Conservation (phyloP, 2,888 invertebrate species). For the Iphiclides podalirius region DNA sequence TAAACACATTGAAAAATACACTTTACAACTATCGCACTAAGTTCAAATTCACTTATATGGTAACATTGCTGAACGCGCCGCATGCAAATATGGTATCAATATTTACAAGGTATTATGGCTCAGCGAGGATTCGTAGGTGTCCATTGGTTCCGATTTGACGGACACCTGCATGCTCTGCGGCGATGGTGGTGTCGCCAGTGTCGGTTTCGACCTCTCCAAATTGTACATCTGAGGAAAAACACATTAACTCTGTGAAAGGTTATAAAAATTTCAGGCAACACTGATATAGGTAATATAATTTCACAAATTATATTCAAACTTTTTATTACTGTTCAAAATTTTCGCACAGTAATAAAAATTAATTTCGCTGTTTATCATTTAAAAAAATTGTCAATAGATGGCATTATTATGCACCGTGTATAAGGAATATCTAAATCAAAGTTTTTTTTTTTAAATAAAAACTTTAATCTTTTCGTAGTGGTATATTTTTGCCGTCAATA, state of each 20-base stretch:
- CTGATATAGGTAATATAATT: neutral
- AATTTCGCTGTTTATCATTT: too few relatives aligned
- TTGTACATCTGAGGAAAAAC: slow-evolving; percentile 60
- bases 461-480: too few relatives aligned
- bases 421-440: too few relatives aligned
- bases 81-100: slow-evolving; percentile 1
- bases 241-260: neutral
- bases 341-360: too few relatives aligned
- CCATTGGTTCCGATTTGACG: slow-evolving; percentile 54
- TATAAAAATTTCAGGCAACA: neutral
- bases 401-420: too few relatives aligned
- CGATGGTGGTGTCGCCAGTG: slow-evolving; percentile 31
- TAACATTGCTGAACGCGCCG: slow-evolving; percentile 15
- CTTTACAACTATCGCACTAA: slow-evolving; percentile 3
- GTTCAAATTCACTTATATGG: slow-evolving; percentile 14
- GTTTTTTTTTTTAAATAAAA: too few relatives aligned
- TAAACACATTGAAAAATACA: slow-evolving; percentile 9
- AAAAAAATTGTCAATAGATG: too few relatives aligned
- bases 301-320: too few relatives aligned
- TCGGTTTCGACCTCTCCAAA: slow-evolving; percentile 55
- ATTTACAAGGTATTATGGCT: slow-evolving; percentile 2
- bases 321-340: too few relatives aligned
- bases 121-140: slow-evolving; percentile 25
- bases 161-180: slow-evolving; percentile 42
- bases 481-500: too few relatives aligned